Evolutionary conservation across 2,888 invertebrate genomes (phyloP).

Genomic region (Callosobruchus maculatus): DNA sequence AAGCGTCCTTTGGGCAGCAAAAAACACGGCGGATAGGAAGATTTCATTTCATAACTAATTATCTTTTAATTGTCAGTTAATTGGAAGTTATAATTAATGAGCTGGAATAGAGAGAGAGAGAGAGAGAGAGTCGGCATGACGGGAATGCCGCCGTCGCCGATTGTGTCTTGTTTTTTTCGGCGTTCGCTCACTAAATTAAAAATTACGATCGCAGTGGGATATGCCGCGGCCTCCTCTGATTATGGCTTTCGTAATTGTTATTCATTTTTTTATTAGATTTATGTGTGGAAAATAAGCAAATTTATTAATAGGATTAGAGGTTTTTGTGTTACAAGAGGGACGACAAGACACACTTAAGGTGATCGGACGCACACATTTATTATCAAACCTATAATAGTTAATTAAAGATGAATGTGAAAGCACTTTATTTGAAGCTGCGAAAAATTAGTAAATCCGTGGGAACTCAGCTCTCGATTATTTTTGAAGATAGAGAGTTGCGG

Average conservation of each 20-base stretch:
- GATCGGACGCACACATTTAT: background rate
- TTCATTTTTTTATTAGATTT: background rate
- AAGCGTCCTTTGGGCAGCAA: background rate
- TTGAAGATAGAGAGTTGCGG: too few relatives aligned
- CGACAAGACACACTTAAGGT: background rate
- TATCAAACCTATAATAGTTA: background rate
- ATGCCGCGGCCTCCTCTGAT: background rate
- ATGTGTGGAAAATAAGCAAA: background rate
- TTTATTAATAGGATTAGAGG: background rate
- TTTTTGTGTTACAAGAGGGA: background rate
- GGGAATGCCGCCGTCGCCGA: background rate
- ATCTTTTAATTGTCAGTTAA: slow-evolving; percentile 31
- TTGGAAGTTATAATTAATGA: slow-evolving; percentile 25
- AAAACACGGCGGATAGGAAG: slow-evolving; percentile 2
- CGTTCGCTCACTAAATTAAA: background rate
- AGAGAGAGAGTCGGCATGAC: background rate
- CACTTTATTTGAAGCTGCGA: too few relatives aligned
- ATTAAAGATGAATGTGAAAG: too few relatives aligned
- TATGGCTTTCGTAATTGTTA: background rate
- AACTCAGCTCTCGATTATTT: too few relatives aligned
- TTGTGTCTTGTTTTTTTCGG: background rate
- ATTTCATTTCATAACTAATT: slow-evolving; percentile 32
- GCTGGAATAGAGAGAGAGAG: slow-evolving; percentile 2
- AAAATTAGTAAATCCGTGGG: too few relatives aligned
- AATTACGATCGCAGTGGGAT: background rate